Conservation (phyloP, 2,888 invertebrate species). For the Drosophila melanosoma region DNA sequence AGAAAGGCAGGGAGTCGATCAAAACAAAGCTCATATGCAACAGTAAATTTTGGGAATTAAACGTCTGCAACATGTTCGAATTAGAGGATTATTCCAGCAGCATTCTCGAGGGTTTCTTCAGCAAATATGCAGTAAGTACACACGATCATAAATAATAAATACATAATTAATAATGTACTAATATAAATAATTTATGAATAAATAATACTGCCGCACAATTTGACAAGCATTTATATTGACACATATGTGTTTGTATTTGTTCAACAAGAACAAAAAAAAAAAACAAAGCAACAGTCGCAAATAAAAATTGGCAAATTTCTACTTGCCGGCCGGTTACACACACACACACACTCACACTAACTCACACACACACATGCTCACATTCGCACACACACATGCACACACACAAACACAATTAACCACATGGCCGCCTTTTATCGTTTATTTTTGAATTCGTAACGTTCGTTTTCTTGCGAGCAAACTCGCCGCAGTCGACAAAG, state of each 20-base stretch:
- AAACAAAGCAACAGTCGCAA: conserved; percentile 17
- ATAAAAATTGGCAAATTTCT: conserved; percentile 18
- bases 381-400: background rate
- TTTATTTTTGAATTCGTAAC: conserved; percentile 66
- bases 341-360: conserved; percentile 24
- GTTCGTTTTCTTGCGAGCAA: conserved; percentile 54
- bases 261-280: conserved; percentile 32
- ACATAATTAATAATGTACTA: conserved; percentile 6
- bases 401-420: conserved; percentile 14
- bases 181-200: conserved; percentile 2
- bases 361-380: background rate
- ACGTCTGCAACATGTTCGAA: conserved; percentile 87
- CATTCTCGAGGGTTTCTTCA: conserved; percentile 88
- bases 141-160: background rate
- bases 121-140: conserved; percentile 89
- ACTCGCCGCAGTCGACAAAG: conserved; percentile 62
- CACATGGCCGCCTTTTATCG: conserved; percentile 29
- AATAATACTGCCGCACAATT: conserved; percentile 19
- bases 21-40: conserved; percentile 66
- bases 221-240: conserved; percentile 2
- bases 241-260: conserved; percentile 34
- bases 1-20: conserved; percentile 42
- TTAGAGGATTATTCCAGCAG: conserved; percentile 89
- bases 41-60: conserved; percentile 28
- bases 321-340: conserved; percentile 64